These are phyloP conservation scores for Epinotia ramella DNA, from an alignment of 2,888 invertebrate genomes.

Conservation along the genomic window DNA sequence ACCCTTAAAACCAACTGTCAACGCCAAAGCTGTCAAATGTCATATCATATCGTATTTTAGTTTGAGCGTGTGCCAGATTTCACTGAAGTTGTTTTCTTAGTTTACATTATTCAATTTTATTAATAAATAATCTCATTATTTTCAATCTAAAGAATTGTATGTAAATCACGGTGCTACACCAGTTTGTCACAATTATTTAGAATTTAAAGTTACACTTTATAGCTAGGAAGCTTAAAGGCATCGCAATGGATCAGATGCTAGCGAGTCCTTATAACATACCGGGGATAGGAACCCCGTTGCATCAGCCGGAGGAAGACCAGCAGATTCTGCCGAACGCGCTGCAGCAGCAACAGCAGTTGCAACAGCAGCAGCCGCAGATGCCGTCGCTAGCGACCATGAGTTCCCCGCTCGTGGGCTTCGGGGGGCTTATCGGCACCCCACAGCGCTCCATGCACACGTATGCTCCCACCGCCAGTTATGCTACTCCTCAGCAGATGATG, in stretches of 20 bases:
- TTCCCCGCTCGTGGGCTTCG: conserved; percentile 86
- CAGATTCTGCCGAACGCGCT: conserved; percentile 94
- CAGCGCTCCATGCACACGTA: conserved; percentile 91
- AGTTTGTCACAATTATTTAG: background rate
- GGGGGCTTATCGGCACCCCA: conserved; percentile 87
- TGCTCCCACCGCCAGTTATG: conserved; percentile 90
- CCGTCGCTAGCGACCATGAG: conserved; percentile 86
- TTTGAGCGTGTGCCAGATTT: conserved; percentile 28
- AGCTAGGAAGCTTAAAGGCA: conserved; percentile 3
- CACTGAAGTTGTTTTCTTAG: conserved; percentile 21
- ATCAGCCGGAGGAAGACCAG: conserved; percentile 96
- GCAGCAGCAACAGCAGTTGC: conserved; percentile 91
- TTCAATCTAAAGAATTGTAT: background rate
- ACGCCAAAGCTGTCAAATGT: conserved; percentile 7
- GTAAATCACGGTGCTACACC: background rate
- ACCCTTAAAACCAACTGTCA: conserved; percentile 12
- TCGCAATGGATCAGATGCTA: conserved; percentile 94
- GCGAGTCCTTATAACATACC: conserved; percentile 96
- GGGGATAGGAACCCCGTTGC: conserved; percentile 95
- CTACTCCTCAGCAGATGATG: conserved; percentile 94
- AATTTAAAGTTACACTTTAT: background rate
- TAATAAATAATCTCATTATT: background rate
- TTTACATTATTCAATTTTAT: conserved; percentile 5
- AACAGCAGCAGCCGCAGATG: conserved; percentile 86
- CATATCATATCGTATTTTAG: conserved; percentile 14